Conservation (phyloP, 2,113 vertebrate genomes). For the Barnardius zonarius region DNA sequence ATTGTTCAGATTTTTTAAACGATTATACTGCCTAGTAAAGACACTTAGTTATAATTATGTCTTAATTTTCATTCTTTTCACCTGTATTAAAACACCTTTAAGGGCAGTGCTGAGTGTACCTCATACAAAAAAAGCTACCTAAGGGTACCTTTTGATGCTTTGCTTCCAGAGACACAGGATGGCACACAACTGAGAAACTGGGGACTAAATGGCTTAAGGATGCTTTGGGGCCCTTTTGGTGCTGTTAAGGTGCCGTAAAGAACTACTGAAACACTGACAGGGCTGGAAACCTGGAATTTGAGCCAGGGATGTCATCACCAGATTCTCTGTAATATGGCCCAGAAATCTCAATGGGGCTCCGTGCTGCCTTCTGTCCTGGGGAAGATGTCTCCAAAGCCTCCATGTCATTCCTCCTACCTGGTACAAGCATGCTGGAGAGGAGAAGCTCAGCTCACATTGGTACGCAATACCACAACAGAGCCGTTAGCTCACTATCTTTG, state of each 20-base stretch:
- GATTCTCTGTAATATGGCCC: neutral
- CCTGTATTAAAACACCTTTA: neutral
- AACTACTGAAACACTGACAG: neutral
- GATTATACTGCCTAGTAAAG: neutral
- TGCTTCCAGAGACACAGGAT: neutral
- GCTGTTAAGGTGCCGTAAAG: neutral
- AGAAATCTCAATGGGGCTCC: neutral
- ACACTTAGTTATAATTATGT: neutral
- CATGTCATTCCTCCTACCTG: neutral
- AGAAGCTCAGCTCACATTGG: neutral
- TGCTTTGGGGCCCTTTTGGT: neutral
- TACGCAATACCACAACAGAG: neutral
- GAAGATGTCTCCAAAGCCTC: neutral
- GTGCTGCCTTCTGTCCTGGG: neutral
- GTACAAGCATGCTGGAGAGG: neutral
- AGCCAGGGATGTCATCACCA: neutral
- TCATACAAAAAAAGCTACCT: neutral
- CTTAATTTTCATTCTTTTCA: neutral
- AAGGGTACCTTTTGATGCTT: neutral
- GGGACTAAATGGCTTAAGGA: neutral
- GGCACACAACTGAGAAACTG: neutral
- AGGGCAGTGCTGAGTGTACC: accelerated
- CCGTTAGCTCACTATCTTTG: neutral
- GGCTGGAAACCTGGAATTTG: neutral
- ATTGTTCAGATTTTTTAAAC: neutral